phyloP scores from a whole-genome alignment of 2,888 invertebrate genomes.

The Polydrusus tereticollis region DNA sequence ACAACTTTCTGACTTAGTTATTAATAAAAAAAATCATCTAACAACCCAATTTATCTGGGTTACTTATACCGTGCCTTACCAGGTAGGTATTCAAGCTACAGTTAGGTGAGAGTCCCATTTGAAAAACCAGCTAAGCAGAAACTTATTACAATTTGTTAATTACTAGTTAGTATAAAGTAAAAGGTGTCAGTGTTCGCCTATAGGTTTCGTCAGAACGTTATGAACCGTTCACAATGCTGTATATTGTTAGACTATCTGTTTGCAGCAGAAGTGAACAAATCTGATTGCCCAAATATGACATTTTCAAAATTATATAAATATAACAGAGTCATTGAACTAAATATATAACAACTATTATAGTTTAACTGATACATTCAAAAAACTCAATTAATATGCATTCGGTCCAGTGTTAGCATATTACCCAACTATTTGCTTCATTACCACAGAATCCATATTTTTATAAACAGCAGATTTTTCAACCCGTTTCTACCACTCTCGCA shows the following conservation, averaged over 20 bases:
- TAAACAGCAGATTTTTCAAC: not conserved
- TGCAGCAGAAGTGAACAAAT: too few species aligned
- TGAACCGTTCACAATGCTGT: too few species aligned
- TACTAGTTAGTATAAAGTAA: slow-evolving; percentile 25
- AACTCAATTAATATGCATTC: not conserved
- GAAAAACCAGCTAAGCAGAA: slow-evolving; percentile 18
- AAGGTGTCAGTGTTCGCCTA: slow-evolving; percentile 4
- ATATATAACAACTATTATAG: not conserved
- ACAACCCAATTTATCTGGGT: slow-evolving; percentile 21
- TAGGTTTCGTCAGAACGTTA: too few species aligned
- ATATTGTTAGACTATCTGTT: too few species aligned
- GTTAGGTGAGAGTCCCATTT: slow-evolving; percentile 35
- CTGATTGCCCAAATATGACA: too few species aligned
- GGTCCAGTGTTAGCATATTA: not conserved
- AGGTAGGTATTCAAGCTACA: slow-evolving; percentile 2
- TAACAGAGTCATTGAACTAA: too few species aligned
- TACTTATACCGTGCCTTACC: slow-evolving; percentile 11
- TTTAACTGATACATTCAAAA: not conserved
- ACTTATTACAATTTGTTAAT: slow-evolving; percentile 32
- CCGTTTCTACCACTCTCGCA: not conserved
- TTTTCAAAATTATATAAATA: too few species aligned
- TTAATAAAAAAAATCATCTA: not conserved
- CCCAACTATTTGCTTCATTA: not conserved
- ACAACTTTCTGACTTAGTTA: not conserved
- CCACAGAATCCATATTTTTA: not conserved